phyloP scores from a whole-genome alignment of 2,113 vertebrate species.

The Nesoenas mayeri region DNA sequence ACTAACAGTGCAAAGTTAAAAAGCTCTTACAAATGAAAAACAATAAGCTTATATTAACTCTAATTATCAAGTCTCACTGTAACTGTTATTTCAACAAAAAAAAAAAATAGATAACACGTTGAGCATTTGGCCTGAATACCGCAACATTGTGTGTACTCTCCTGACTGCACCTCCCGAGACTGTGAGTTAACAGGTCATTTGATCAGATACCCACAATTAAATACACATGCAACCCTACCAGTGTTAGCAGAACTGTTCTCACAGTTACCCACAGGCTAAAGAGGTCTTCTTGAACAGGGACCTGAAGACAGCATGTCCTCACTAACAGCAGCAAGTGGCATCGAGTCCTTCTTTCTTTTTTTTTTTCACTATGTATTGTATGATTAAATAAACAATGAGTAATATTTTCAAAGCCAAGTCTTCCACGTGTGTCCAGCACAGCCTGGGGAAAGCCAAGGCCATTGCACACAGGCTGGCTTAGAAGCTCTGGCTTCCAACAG shows the following conservation, averaged over 20 bases:
- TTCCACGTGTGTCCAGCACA: fast-evolving
- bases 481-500: not conserved
- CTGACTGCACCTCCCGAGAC: not conserved
- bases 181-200: not conserved
- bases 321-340: not conserved
- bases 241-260: not conserved
- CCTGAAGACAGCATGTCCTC: not conserved
- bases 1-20: not conserved
- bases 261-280: not conserved
- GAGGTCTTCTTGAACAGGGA: not conserved
- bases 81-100: not conserved
- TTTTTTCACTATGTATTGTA: not conserved
- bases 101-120: not conserved
- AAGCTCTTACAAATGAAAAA: not conserved
- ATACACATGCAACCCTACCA: not conserved
- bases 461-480: not conserved
- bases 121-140: not conserved
- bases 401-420: not conserved
- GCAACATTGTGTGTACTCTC: not conserved
- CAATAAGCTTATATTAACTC: not conserved
- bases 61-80: not conserved
- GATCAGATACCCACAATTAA: not conserved
- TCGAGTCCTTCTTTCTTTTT: not conserved
- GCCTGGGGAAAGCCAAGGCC: not conserved
- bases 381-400: not conserved